These are phyloP conservation scores for Astyanax mexicanus DNA, from an alignment of 2,797 vertebrate species.

Conservation along the genomic window DNA sequence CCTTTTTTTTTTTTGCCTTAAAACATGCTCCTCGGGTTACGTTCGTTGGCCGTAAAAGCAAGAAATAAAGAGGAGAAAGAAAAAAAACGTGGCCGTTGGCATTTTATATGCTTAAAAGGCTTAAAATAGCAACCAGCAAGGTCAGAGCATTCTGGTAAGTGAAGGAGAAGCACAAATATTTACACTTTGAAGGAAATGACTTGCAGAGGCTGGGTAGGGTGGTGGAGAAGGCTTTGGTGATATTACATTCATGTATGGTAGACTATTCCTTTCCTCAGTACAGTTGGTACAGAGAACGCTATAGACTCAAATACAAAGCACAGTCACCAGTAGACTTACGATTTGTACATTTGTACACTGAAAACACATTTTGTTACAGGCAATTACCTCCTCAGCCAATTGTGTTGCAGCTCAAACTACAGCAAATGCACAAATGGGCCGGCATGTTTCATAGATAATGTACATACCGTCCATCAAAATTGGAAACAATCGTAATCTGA, in stretches of 20 bases:
- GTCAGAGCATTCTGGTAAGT: slow-evolving; percentile 15
- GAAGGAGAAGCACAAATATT: slow-evolving; percentile 40
- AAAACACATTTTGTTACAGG: too few relatives aligned
- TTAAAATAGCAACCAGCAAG: slow-evolving; percentile 34
- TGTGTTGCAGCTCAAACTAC: too few relatives aligned
- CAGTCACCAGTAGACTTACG: too few relatives aligned
- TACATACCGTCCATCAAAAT: too few relatives aligned
- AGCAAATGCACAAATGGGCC: too few relatives aligned
- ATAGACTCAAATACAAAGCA: not conserved
- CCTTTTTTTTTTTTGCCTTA: slow-evolving; percentile 30
- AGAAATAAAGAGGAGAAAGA: not conserved
- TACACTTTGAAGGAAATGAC: slow-evolving; percentile 28
- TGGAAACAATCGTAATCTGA: too few relatives aligned
- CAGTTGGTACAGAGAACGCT: not conserved
- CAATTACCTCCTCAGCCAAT: too few relatives aligned
- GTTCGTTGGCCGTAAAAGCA: slow-evolving; percentile 12
- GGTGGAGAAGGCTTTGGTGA: not conserved
- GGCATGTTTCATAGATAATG: too few relatives aligned
- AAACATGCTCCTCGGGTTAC: slow-evolving; percentile 27
- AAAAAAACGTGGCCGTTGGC: not conserved
- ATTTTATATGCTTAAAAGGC: slow-evolving; percentile 20
- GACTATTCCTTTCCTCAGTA: not conserved
- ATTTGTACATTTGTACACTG: too few relatives aligned
- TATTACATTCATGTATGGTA: not conserved
- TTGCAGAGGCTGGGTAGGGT: slow-evolving; percentile 2